Evolutionary conservation across 1,140 invertebrate genomes (phyloP), one percentile per base, ranked within the genome.

Genomic region (Adoxophyes honmai): DNA sequence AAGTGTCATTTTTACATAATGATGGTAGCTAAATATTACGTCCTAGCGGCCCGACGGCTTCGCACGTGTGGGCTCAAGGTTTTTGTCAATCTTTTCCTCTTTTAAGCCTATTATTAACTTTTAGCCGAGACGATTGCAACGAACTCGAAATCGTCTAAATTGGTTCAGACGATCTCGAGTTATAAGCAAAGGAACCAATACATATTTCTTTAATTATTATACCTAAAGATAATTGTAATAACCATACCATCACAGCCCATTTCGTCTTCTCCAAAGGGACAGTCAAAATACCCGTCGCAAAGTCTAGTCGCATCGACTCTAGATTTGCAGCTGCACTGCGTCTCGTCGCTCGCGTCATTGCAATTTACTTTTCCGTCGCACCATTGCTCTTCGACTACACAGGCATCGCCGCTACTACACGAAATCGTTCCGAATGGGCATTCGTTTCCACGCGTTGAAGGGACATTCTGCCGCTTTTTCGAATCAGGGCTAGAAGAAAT

Each of bases 231-330:
- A 28, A 14, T 38, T n/a, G n/a, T n/a, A n/a, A 28, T 35, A 42
- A 42, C 52, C 59, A 73, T 78, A 90, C 94, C 93, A 71, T 91
- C 92, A 81, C 95, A 96, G 16, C 92, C 93, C 55, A 93, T 72
- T 86, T 96, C 95, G 71, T 96, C 95, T 86, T 95, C 94, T 5
- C 93, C 93, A 70, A 91, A 90, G 0, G 93, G 93, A 71, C 93
- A 96, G 72, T 96, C 95, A 33, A 92, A 92, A 64, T 94, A 95
- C 15, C 94, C 94, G 86, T 98, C 96, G 80, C 97, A 98, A 0
- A 93, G 63, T 62, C 93, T 90, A 4, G 91, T 79, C 59, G 88
- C 88, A 10, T 90, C 88, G 11, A 96, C 89, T 18, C 94, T 91
- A 15, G 92, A 78, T 56, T 88, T 91, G 66, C 95, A 96, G 1